A percentile compares a stretch with the other conserved stretches of the same genome.
phyloP scores from a whole-genome alignment of 2,888 invertebrate species.

The Sarcophaga carnaria region DNA sequence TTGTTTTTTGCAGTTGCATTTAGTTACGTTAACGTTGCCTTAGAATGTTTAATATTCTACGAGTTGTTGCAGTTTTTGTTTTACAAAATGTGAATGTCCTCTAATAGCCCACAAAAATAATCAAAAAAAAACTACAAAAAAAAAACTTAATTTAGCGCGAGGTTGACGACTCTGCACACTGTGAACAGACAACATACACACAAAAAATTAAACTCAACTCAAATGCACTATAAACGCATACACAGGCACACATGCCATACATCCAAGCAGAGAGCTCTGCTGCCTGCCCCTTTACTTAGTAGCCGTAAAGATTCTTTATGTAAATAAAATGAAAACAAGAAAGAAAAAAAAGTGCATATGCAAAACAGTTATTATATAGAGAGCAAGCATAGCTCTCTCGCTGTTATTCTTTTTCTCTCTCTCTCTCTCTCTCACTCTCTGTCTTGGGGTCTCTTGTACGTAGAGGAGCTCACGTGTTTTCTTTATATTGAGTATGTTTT shows the following conservation, averaged over 20 bases:
- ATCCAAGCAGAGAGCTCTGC: conserved; percentile 1
- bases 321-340: neutral
- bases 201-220: conserved; percentile 42
- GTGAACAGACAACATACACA: neutral
- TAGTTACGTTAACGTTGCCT: neutral
- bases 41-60: neutral
- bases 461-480: conserved; percentile 33
- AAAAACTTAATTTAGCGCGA: conserved; percentile 77
- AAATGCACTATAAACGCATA: conserved; percentile 54
- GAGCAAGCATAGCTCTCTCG: conserved; percentile 42
- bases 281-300: conserved; percentile 12
- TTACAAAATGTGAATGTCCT: conserved; percentile 80
- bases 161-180: conserved; percentile 73
- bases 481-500: neutral
- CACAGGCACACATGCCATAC: neutral
- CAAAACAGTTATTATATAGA: conserved; percentile 61
- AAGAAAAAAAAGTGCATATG: conserved; percentile 64
- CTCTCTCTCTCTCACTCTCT: neutral
- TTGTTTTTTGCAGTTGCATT: conserved; percentile 10
- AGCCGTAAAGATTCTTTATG: neutral
- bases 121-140: conserved; percentile 37
- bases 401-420: neutral
- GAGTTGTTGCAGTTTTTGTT: conserved; percentile 44
- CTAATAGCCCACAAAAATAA: conserved; percentile 79
- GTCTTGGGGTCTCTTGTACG: no score